Evolutionary conservation across 2,113 vertebrate genomes (phyloP), one percentile per base, ranked within the genome.

Genomic region (Natator depressus): DNA sequence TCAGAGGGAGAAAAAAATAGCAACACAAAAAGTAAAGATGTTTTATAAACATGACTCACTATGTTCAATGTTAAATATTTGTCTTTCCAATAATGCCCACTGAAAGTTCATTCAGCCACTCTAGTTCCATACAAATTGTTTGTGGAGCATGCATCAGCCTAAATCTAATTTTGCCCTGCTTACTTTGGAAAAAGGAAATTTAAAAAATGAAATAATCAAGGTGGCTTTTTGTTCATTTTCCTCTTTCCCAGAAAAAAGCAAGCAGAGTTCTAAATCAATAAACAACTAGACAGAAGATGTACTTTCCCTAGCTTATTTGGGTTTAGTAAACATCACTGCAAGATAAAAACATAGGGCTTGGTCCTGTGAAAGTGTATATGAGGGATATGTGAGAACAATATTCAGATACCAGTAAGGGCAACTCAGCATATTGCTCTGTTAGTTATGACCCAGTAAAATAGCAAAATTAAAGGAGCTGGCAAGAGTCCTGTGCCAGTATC

Each of bases 241-340:
- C 78, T 42, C 83, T 86, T 97, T 97, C 95, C 95, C 97, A 97
- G 97, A 97, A 97, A 75, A 11, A 65, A 95, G 87, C 97, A 97
- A 93, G 96, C 96, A 96, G 93, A 91, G 93, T 27, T 38, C 85
- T 96, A 94, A 96, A 83, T 88, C 93, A 96, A 97, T 88, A 97
- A 97, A 97, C 94, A 97, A 94, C 81, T 91, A 20, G n/a, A 72
- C 65, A 91, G 95, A 94, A 91, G 92, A 94, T 80, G 89, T 88
- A 50, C 85, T 92, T 90, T 89, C 90, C 89, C 94, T 93, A 84
- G 38, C 80, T 79, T 83, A 3, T 49, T 80, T 89, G 83, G 81
- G 82, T 88, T 93, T 42, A 78, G 90, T 53, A 95, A 94, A 93
- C 49, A 89, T 31, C 5, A 62, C 84, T 57, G 62, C 24, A 55